Evolutionary conservation across 2,113 vertebrate species (phyloP).

Genomic region (Ranitomeya imitator): DNA sequence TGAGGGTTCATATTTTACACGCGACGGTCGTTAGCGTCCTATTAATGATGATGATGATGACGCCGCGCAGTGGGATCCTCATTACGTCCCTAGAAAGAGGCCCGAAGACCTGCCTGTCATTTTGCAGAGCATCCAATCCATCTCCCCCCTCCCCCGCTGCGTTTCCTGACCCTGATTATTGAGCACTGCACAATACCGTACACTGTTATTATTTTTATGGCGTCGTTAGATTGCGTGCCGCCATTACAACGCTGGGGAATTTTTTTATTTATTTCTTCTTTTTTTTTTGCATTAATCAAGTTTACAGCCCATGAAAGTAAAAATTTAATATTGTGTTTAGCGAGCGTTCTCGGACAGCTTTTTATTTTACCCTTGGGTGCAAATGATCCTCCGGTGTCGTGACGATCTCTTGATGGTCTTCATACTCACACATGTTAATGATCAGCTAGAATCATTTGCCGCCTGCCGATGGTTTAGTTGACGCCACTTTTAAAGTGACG

Average conservation of each 20-base stretch:
- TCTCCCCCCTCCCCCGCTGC: not conserved
- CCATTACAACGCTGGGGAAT: constrained; percentile 21
- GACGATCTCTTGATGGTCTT: not conserved
- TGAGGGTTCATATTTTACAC: constrained; percentile 62
- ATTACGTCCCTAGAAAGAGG: constrained; percentile 51
- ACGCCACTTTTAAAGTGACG: not conserved
- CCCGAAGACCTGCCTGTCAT: not conserved
- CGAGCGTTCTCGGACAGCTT: not conserved
- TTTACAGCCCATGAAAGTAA: constrained; percentile 57
- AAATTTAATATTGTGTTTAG: constrained; percentile 47
- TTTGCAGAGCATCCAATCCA: constrained; percentile 6
- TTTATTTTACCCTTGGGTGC: not conserved
- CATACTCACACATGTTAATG: not conserved
- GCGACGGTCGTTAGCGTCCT: constrained; percentile 58
- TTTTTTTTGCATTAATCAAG: constrained; percentile 59
- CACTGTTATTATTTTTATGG: constrained; percentile 20
- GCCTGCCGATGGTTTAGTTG: not conserved
- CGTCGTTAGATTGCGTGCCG: not conserved
- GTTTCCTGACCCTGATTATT: not conserved
- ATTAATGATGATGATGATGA: constrained; percentile 59
- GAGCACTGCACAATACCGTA: constrained; percentile 15
- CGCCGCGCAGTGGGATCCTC: constrained; percentile 26
- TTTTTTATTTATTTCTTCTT: not conserved
- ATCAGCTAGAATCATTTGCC: not conserved
- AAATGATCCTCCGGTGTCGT: not conserved